phyloP scores from a whole-genome alignment of 2,797 vertebrate genomes.

The Podarcis siculus region DNA sequence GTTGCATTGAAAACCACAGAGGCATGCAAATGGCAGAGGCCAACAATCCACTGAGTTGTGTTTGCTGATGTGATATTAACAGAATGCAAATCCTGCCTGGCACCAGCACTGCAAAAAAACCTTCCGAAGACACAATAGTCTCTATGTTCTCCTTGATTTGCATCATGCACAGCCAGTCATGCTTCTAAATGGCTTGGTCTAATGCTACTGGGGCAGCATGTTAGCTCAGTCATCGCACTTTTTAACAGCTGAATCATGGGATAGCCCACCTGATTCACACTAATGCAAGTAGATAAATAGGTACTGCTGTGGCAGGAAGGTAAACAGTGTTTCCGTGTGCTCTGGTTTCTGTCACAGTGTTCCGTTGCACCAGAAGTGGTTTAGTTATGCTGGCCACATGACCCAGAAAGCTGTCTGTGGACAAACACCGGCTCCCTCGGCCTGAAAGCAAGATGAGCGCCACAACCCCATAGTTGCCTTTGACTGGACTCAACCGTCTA shows the following conservation, averaged over 20 bases:
- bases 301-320: no score
- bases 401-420: no score
- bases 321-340: no score
- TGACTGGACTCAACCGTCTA: no score
- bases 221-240: constrained; percentile 25
- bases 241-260: constrained; percentile 4
- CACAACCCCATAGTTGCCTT: no score
- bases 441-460: no score
- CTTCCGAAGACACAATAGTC: constrained; percentile 38
- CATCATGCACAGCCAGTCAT: not conserved
- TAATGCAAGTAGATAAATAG: no score
- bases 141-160: constrained; percentile 49
- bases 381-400: no score
- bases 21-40: not conserved
- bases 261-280: not conserved
- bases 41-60: constrained; percentile 19
- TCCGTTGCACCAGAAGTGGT: no score
- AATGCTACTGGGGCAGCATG: not conserved
- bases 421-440: no score
- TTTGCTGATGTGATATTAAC: constrained; percentile 46
- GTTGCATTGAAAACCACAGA: not conserved
- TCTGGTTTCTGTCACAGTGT: no score
- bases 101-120: constrained; percentile 43
- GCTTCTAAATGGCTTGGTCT: constrained; percentile 16
- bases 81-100: constrained; percentile 54